Evolutionary conservation across 1,140 invertebrate genomes (phyloP), one percentile per base, ranked within the genome.

Genomic region (Leptinotarsa undecemlineata): DNA sequence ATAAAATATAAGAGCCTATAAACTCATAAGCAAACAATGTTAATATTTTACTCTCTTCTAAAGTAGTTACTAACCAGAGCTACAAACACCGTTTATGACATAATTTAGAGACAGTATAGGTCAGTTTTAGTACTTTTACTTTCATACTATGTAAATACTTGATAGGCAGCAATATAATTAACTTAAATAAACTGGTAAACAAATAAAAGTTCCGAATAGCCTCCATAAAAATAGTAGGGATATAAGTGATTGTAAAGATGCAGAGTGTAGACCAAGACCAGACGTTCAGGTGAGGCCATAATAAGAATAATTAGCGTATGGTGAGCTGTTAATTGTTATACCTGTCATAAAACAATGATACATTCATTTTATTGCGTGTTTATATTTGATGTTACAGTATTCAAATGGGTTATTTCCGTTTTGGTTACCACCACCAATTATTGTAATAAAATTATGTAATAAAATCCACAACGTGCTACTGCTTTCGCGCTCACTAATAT

Each of bases 111-210:
- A 79, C 79, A 74, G 75, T 81, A 75, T 84, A 83, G 82, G 82
- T 84, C 82, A 84, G 82, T 82, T 83, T 84, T 84, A 82, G 78
- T 83, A 81, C 80, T 81, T 80, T 80, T 74, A 81, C 81, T 83
- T 82, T 82, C 82, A 78, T 78, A 78, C 78, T 82, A 79, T 80
- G 81, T 84, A 84, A 84, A 84, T 84, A 84, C 76, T 81, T 83
- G 82, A 82, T 81, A 81, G 81, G 78, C 76, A 77, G 76, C 75
- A 79, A 76, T 84, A 83, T 84, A 83, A 83, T 83, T 83, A 81
- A 81, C 76, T 79, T 78, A 81, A 83, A 81, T 82, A 80, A 81
- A 83, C 77, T 78, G 75, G 81, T 82, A 83, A 83, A 83, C 82
- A 82, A 82, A 82, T 82, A 82, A 83, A 83, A 82, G 75, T 74